These are phyloP conservation scores for Cladorhizidae sp. DNA, from an alignment of 37 sponge, comb jelly and placozoan species.

Conservation along the genomic window DNA sequence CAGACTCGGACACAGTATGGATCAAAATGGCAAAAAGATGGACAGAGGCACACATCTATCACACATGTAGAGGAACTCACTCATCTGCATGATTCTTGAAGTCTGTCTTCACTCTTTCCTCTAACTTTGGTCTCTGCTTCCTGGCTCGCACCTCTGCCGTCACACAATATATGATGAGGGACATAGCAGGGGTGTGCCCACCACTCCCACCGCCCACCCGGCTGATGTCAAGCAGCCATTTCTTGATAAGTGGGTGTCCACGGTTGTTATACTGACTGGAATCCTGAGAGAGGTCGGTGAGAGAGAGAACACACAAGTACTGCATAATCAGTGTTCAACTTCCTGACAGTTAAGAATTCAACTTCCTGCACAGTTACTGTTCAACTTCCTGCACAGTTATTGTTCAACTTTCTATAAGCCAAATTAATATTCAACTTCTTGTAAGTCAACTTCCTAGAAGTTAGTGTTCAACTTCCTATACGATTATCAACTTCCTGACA, in stretches of 20 bases:
- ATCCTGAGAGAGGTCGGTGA: not conserved
- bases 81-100: constrained; percentile 40
- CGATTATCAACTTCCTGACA: too few species aligned
- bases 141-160: constrained; percentile 62
- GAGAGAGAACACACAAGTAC: not conserved
- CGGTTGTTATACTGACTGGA: not conserved
- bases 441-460: too few species aligned
- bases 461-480: too few species aligned
- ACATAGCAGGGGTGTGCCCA: constrained; percentile 9
- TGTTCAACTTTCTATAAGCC: too few species aligned
- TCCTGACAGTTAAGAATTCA: too few species aligned
- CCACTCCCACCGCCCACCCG: constrained; percentile 22
- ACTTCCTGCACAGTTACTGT: too few species aligned
- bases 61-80: constrained; percentile 28
- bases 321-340: too few species aligned
- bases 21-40: too few species aligned
- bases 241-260: not conserved
- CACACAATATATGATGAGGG: constrained; percentile 51
- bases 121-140: constrained; percentile 12
- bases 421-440: too few species aligned
- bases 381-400: too few species aligned
- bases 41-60: too few species aligned
- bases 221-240: constrained; percentile 38
- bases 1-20: too few species aligned
- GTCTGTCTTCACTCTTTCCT: constrained; percentile 50